Conservation (phyloP, 2,797 vertebrate genomes). For the Brachyalestes nurse region DNA sequence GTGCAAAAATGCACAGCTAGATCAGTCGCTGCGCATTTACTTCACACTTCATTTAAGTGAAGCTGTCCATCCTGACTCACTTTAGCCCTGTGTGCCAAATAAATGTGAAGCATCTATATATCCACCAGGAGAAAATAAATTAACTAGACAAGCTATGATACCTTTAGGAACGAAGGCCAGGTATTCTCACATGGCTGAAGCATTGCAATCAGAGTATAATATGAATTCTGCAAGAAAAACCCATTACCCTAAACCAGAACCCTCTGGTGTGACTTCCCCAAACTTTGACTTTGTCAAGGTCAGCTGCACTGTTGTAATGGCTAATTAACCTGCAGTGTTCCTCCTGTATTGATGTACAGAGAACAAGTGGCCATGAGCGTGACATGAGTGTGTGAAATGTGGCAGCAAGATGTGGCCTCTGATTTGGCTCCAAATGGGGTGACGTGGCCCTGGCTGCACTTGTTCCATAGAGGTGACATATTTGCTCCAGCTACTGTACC, state of each 20-base stretch:
- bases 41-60: constrained; percentile 44
- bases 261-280: constrained; percentile 40
- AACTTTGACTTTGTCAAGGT: constrained; percentile 60
- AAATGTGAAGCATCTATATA: constrained; percentile 11
- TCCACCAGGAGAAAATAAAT: constrained; percentile 18
- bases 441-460: constrained; percentile 65
- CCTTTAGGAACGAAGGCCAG: constrained; percentile 10
- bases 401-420: constrained; percentile 65
- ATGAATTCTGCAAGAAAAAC: constrained; percentile 25
- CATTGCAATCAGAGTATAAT: not conserved
- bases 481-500: constrained; percentile 66
- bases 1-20: constrained; percentile 27
- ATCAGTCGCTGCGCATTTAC: constrained; percentile 38
- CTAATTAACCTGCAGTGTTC: constrained; percentile 86
- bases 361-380: constrained; percentile 82
- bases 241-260: constrained; percentile 5
- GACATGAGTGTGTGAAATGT: constrained; percentile 84
- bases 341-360: constrained; percentile 77
- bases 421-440: constrained; percentile 69
- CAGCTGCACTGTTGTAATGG: constrained; percentile 68
- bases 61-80: constrained; percentile 19
- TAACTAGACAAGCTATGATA: constrained; percentile 17
- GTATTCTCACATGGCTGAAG: not conserved
- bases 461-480: constrained; percentile 64
- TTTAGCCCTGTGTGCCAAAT: constrained; percentile 11